Conservation (phyloP, 2,113 vertebrate species). For the Ancistrus triradiatus region DNA sequence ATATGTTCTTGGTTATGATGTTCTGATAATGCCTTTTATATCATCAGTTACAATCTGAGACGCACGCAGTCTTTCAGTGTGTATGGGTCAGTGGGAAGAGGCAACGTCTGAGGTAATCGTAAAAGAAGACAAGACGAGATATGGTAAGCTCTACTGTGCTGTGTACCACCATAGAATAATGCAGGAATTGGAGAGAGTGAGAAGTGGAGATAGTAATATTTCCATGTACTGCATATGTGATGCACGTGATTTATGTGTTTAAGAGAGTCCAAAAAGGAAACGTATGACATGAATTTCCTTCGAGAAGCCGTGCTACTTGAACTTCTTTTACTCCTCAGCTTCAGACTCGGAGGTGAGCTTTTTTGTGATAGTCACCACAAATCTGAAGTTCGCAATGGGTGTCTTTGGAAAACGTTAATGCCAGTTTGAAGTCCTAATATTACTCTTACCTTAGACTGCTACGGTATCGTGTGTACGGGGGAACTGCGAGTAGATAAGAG, state of each 20-base stretch:
- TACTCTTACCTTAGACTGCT: constrained; percentile 25
- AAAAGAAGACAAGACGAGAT: constrained; percentile 1
- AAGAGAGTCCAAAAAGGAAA: constrained; percentile 7
- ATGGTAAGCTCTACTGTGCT: constrained; percentile 3
- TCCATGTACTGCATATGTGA: no score
- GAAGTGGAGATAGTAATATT: neutral
- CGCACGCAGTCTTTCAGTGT: no score
- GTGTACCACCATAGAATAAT: no score
- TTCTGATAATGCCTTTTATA: neutral
- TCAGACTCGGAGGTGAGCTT: constrained; percentile 51
- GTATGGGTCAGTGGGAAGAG: neutral
- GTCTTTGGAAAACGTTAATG: neutral
- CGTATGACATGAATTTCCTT: constrained; percentile 50
- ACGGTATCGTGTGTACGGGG: constrained; percentile 36
- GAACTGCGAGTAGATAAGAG: constrained; percentile 52
- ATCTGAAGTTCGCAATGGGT: neutral
- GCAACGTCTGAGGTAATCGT: neutral
- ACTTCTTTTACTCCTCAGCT: constrained; percentile 42
- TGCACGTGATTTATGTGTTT: no score
- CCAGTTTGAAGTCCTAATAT: no score
- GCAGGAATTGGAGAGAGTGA: no score
- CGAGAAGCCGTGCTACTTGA: constrained; percentile 32
- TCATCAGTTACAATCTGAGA: neutral
- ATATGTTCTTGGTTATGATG: neutral
- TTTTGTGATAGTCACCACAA: neutral